phyloP scores from a whole-genome alignment of 2,797 vertebrate genomes.

The Buphagus erythrorhynchus region DNA sequence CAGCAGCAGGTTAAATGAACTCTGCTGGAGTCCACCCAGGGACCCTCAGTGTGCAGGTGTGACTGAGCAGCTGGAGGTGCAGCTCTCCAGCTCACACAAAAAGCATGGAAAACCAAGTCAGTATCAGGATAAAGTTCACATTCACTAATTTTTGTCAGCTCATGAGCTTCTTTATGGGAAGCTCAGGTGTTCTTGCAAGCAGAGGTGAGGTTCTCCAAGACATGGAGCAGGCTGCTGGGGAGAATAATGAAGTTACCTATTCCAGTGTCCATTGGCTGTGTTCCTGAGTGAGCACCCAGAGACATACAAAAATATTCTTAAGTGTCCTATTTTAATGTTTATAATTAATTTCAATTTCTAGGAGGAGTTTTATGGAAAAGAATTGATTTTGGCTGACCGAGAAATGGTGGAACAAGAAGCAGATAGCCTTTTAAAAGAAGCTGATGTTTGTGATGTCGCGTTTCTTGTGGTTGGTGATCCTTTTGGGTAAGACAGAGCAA shows the following conservation, averaged over 20 bases:
- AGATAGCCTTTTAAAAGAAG: constrained; percentile 89
- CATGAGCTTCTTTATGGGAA: neutral
- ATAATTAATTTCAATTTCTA: constrained; percentile 61
- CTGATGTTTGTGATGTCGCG: constrained; percentile 85
- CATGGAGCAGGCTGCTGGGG: neutral
- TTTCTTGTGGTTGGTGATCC: constrained; percentile 97
- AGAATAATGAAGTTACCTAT: neutral
- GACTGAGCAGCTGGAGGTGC: neutral
- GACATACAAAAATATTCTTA: neutral
- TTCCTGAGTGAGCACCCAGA: neutral
- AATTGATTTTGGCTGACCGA: constrained; percentile 91
- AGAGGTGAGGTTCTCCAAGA: neutral
- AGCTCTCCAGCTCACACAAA: neutral
- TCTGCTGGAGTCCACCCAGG: neutral
- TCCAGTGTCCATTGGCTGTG: neutral
- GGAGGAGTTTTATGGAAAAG: constrained; percentile 93
- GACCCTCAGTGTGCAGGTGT: neutral
- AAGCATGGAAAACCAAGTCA: neutral
- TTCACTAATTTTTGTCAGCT: neutral
- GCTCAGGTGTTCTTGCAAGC: neutral
- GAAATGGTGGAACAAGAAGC: constrained; percentile 93
- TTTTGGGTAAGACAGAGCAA: constrained; percentile 86
- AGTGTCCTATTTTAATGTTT: constrained; percentile 19
- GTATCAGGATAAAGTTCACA: neutral
- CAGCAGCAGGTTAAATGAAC: neutral